Conservation (phyloP, 2,113 vertebrate species). For the Urocynchramus pylzowi region DNA sequence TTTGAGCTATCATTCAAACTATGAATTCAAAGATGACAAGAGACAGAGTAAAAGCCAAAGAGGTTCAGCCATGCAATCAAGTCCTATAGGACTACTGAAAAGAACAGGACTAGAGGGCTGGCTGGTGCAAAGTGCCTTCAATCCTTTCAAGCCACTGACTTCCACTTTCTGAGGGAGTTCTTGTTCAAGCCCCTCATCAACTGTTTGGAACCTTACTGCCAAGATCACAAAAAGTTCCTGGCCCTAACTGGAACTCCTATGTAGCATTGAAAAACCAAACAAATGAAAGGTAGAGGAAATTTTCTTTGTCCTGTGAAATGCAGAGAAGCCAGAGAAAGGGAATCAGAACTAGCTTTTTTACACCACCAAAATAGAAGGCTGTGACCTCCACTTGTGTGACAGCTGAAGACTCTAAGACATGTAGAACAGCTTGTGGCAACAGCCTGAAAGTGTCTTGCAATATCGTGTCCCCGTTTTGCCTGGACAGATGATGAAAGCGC, state of each 20-base stretch:
- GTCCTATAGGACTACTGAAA: neutral
- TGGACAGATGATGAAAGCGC: neutral
- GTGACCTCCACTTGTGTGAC: neutral
- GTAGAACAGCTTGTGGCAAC: neutral
- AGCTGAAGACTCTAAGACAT: neutral
- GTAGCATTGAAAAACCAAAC: too few species aligned
- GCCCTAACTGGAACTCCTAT: neutral
- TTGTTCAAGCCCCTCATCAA: neutral
- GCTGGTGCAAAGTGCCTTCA: neutral
- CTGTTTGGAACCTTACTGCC: neutral
- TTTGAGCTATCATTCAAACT: neutral
- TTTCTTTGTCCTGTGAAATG: neutral
- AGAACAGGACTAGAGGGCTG: neutral
- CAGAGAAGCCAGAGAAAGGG: neutral
- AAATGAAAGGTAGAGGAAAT: neutral
- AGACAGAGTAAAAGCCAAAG: neutral
- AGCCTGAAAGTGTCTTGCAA: neutral
- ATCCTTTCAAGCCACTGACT: neutral
- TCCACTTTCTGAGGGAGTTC: neutral
- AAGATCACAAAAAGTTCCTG: neutral
- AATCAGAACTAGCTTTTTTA: neutral
- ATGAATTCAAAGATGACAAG: neutral
- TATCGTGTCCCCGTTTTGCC: conserved; percentile 11
- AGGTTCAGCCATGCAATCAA: neutral
- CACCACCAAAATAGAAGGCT: neutral